These are phyloP conservation scores for Pitangus sulphuratus DNA, from an alignment of 2,797 vertebrate species.

Conservation along the genomic window DNA sequence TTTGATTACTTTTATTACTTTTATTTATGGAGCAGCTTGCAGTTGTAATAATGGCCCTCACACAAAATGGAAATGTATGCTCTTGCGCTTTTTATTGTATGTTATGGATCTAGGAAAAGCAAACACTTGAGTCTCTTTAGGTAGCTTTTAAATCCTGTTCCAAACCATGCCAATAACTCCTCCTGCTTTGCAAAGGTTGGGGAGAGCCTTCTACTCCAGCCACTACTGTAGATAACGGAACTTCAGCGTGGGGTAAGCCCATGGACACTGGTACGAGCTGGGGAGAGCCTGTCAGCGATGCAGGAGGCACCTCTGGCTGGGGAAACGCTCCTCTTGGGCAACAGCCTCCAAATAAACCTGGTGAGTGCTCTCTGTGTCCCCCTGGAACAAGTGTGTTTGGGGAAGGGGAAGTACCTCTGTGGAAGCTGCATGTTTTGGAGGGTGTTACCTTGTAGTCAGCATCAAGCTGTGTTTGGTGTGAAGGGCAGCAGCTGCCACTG, in stretches of 20 bases:
- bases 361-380: slow-evolving; percentile 71
- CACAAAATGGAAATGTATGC: not conserved
- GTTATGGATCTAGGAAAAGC: not conserved
- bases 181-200: slow-evolving; percentile 86
- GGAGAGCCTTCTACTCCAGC: slow-evolving; percentile 84
- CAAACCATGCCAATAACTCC: slow-evolving; percentile 1
- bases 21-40: not conserved
- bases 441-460: not conserved
- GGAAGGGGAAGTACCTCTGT: not conserved
- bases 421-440: not conserved
- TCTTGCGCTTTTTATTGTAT: not conserved
- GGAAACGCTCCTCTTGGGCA: slow-evolving; percentile 81
- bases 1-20: not conserved
- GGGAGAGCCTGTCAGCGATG: slow-evolving; percentile 83
- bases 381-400: rapidly evolving
- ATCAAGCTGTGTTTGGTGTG: not conserved
- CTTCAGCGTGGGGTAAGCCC: slow-evolving; percentile 95
- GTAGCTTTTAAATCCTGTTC: not conserved
- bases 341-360: slow-evolving; percentile 85
- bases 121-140: not conserved
- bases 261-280: slow-evolving; percentile 86
- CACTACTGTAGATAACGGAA: slow-evolving; percentile 92
- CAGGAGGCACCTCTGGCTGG: slow-evolving; percentile 83
- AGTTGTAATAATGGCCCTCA: not conserved
- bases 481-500: not conserved